Evolutionary conservation across 2,113 vertebrate genomes (phyloP).

Genomic region (Piliocolobus tephrosceles): DNA sequence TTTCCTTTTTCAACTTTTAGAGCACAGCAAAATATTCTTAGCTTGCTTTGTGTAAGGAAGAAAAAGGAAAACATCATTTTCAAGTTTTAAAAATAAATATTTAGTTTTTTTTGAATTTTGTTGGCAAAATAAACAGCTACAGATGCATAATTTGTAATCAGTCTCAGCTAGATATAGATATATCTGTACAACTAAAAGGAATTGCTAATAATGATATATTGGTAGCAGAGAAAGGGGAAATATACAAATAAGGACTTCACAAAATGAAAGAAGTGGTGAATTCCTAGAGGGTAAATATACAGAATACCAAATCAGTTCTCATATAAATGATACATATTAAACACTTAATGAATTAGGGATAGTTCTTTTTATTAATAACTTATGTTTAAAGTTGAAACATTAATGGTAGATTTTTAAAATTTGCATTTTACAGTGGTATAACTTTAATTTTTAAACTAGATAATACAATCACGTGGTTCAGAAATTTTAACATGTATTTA

Average conservation of each 20-base stretch:
- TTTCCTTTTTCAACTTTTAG: constrained; percentile 41
- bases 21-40: constrained; percentile 46
- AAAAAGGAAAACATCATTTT: constrained; percentile 31
- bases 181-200: constrained; percentile 35
- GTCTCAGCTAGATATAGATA: constrained; percentile 14
- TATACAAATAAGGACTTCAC: constrained; percentile 46
- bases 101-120: constrained; percentile 39
- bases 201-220: constrained; percentile 45
- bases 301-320: constrained; percentile 51
- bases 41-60: constrained; percentile 27
- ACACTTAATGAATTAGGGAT: not conserved
- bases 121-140: constrained; percentile 54
- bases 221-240: not conserved
- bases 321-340: not conserved
- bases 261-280: constrained; percentile 36
- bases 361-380: not conserved
- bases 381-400: constrained; percentile 29
- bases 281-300: constrained; percentile 40
- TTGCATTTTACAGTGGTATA: not conserved
- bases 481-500: not conserved
- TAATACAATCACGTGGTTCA: not conserved
- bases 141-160: constrained; percentile 39
- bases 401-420: not conserved
- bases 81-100: constrained; percentile 52
- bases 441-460: constrained; percentile 17